A percentile compares a stretch with the other conserved stretches of the same genome.
Conservation (phyloP, 2,113 vertebrate genomes). For the Eptesicus fuscus region DNA sequence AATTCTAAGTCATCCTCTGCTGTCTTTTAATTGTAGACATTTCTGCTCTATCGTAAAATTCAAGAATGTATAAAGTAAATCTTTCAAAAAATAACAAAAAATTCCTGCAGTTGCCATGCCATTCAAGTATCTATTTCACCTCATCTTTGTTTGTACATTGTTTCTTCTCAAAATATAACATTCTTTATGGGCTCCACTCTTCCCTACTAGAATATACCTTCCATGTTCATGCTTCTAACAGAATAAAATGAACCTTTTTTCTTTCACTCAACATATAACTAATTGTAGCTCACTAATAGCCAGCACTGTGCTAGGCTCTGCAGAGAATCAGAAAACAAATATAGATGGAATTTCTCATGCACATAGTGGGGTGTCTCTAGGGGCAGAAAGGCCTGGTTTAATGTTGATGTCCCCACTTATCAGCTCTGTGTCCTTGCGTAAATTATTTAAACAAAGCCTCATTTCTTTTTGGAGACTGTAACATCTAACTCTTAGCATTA, state of each 20-base stretch:
- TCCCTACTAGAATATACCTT: not conserved
- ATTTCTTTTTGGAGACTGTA: not conserved
- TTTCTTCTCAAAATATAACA: not conserved
- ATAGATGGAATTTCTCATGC: not conserved
- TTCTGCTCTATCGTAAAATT: not conserved
- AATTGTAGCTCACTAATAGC: not conserved
- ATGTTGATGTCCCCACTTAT: not conserved
- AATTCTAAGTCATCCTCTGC: not conserved
- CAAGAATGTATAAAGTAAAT: not conserved
- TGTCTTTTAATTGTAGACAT: not conserved
- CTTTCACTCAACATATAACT: not conserved
- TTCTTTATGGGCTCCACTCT: too few relatives aligned
- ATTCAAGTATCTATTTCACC: not conserved
- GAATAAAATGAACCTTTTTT: not conserved
- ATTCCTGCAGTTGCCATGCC: not conserved
- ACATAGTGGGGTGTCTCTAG: not conserved
- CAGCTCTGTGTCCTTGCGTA: not conserved
- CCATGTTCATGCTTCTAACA: not conserved
- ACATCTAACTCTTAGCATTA: not conserved
- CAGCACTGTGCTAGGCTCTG: not conserved
- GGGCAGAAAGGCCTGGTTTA: not conserved
- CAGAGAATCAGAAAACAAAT: not conserved
- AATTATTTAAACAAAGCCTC: not conserved
- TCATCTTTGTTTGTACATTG: not conserved
- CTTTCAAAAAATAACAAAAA: not conserved